These are phyloP conservation scores for Python bivittatus DNA, from an alignment of 2,113 vertebrate species.

Conservation along the genomic window DNA sequence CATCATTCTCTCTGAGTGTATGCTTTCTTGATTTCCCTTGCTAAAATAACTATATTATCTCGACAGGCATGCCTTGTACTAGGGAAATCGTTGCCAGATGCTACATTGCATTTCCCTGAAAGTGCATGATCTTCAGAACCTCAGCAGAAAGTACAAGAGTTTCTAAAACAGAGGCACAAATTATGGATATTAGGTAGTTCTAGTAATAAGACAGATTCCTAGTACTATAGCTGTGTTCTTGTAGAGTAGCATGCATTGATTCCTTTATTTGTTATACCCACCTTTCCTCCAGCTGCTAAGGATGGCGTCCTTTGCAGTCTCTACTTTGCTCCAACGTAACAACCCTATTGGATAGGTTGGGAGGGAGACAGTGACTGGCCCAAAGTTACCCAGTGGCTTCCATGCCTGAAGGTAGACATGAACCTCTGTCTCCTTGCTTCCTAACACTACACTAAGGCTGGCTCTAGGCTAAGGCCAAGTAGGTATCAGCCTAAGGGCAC, in stretches of 20 bases:
- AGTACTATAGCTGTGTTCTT: not conserved
- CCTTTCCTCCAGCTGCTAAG: not conserved
- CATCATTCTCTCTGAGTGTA: not conserved
- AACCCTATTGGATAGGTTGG: not conserved
- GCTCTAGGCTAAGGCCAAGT: not conserved
- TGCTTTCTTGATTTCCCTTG: not conserved
- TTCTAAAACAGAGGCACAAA: not conserved
- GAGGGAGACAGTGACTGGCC: not conserved
- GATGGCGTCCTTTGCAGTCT: not conserved
- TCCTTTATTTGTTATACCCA: not conserved
- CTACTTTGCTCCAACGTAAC: not conserved
- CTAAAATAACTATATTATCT: not conserved
- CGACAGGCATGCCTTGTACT: accelerated
- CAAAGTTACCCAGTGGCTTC: not conserved
- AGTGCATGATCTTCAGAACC: too few species aligned
- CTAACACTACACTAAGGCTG: not conserved
- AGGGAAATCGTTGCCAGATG: not conserved
- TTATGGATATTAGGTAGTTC: not conserved
- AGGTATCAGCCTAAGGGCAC: not conserved
- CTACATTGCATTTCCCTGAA: not conserved
- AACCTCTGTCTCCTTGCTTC: not conserved
- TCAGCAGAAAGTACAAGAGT: not conserved
- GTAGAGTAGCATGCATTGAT: not conserved
- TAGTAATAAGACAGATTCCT: not conserved
- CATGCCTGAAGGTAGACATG: not conserved